A percentile compares a stretch with the other conserved stretches of the same genome.
phyloP scores from a whole-genome alignment of 1,140 invertebrate species.

The Bilobella aurantiaca region DNA sequence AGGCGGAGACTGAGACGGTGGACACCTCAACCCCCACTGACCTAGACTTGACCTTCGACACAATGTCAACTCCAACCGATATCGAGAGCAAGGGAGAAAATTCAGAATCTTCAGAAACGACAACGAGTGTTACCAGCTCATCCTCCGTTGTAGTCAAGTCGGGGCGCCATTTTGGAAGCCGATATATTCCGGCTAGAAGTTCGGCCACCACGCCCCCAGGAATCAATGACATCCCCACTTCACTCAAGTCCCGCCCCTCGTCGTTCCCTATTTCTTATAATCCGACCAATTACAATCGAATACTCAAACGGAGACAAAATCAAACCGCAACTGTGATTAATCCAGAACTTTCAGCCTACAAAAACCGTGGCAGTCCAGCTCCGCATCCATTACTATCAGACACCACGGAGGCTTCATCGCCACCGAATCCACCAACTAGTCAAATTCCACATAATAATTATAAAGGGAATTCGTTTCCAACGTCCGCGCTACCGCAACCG shows the following conservation, averaged over 20 bases:
- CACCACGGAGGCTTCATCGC: background rate
- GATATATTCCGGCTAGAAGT: background rate
- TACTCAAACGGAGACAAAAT: conserved; percentile 23
- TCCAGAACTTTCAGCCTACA: background rate
- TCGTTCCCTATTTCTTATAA: conserved; percentile 29
- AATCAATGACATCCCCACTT: background rate
- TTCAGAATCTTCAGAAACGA: background rate
- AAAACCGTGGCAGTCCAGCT: background rate
- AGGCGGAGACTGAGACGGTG: background rate
- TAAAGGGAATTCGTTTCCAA: no score
- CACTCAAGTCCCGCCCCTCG: conserved; percentile 25
- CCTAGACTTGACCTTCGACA: background rate
- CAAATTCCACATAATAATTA: background rate
- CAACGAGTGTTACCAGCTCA: background rate
- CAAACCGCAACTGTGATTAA: no score
- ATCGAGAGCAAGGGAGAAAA: no score
- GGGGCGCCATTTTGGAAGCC: background rate
- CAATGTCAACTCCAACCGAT: background rate
- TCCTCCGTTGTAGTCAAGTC: background rate
- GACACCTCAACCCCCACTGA: background rate
- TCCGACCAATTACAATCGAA: conserved; percentile 24
- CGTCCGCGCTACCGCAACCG: background rate
- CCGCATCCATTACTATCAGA: background rate
- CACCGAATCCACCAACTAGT: background rate
- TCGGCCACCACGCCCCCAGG: background rate